A percentile compares a stretch with the other conserved stretches of the same genome.
Conservation (phyloP, 2,113 vertebrate species). For the Indicator indicator region DNA sequence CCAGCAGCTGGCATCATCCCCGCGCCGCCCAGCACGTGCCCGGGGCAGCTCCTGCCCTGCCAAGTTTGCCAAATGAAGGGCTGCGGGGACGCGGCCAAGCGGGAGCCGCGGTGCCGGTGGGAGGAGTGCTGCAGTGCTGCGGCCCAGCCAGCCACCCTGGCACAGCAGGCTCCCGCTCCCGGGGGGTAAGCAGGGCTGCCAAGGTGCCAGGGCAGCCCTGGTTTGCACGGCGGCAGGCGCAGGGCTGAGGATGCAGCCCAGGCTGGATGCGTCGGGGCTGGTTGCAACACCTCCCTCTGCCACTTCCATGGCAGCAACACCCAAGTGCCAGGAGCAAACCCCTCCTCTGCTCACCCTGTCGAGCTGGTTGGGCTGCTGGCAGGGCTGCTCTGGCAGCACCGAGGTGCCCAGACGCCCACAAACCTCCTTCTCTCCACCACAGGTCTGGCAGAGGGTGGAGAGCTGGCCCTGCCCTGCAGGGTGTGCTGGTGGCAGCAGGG, state of each 20-base stretch:
- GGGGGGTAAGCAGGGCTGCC: rapidly evolving
- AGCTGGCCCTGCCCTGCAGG: rapidly evolving
- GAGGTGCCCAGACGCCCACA: background rate
- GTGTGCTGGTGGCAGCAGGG: rapidly evolving
- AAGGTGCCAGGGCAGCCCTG: background rate
- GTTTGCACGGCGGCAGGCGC: rapidly evolving
- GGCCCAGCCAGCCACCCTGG: too few species aligned
- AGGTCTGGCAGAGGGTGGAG: background rate
- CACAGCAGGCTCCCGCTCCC: too few species aligned
- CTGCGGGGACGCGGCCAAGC: background rate
- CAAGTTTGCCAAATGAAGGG: conserved; percentile 22
- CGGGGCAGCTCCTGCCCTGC: background rate
- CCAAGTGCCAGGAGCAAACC: conserved; percentile 38
- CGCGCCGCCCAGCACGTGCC: background rate
- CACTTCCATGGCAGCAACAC: conserved; percentile 30
- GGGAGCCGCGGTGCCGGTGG: background rate
- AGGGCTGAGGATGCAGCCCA: background rate
- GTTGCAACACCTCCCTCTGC: background rate
- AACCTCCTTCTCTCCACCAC: background rate
- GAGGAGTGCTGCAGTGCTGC: background rate
- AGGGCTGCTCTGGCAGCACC: background rate
- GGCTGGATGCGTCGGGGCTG: background rate
- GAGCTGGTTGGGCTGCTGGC: conserved; percentile 36
- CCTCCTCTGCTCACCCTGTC: conserved; percentile 2
- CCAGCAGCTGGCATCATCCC: conserved; percentile 10